phyloP scores from a whole-genome alignment of 1,140 invertebrate species.

The Apolygus lucorum region DNA sequence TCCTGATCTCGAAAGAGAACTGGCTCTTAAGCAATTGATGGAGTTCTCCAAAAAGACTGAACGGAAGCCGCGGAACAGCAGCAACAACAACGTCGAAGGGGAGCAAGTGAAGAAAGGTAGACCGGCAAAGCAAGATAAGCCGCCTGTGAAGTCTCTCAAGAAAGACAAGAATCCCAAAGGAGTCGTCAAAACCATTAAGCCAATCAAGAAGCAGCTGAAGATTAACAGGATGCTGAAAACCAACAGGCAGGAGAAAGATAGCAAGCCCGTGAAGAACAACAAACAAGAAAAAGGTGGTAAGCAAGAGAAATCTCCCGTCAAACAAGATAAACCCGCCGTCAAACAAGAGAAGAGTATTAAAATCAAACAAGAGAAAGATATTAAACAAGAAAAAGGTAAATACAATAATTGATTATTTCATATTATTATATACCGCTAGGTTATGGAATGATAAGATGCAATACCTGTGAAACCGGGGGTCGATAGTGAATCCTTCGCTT shows the following conservation, averaged over 20 bases:
- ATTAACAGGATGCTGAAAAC: background rate
- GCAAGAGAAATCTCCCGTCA: background rate
- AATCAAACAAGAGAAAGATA: background rate
- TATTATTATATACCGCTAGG: no score
- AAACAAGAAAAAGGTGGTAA: slow-evolving; percentile 14
- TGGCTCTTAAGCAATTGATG: slow-evolving; percentile 46
- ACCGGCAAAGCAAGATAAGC: no score
- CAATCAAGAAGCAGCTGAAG: slow-evolving; percentile 19
- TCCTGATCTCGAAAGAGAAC: slow-evolving; percentile 42
- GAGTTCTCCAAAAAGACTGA: slow-evolving; percentile 38
- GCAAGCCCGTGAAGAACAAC: background rate
- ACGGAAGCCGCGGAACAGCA: slow-evolving; percentile 27
- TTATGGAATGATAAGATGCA: no score
- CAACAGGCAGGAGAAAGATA: background rate
- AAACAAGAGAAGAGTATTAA: slow-evolving; percentile 4
- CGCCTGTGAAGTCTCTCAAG: no score
- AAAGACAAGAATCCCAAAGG: no score
- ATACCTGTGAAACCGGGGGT: no score
- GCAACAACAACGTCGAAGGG: slow-evolving; percentile 8
- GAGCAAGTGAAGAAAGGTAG: background rate
- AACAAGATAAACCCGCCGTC: background rate
- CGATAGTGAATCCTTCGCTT: no score
- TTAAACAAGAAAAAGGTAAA: background rate
- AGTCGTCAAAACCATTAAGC: no score
- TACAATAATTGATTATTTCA: no score